Percentiles rank a stretch among this genome's conserved stretches.
These are phyloP conservation scores for Doryteuthis pealeii DNA, from an alignment of 1,140 invertebrate genomes.

Conservation along the genomic window DNA sequence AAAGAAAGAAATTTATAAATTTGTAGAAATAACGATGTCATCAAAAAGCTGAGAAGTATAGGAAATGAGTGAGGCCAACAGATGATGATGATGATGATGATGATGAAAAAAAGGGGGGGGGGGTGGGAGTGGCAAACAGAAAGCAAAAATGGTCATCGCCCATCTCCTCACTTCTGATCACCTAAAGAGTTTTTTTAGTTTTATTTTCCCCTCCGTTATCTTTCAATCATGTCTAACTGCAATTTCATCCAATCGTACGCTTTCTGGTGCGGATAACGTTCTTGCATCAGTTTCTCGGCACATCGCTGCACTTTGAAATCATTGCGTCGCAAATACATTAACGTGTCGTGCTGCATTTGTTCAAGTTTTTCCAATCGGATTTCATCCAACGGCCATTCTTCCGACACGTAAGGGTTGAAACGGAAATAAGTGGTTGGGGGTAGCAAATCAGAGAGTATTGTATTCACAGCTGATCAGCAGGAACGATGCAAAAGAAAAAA, in stretches of 20 bases:
- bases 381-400: constrained; percentile 82
- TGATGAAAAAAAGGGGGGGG: too few species aligned
- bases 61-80: too few species aligned
- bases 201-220: background rate
- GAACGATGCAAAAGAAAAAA: background rate
- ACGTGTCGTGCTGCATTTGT: constrained; percentile 64
- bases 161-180: too few species aligned
- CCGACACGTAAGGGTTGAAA: constrained; percentile 86
- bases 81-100: too few species aligned
- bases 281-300: constrained; percentile 61
- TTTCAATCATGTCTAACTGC: constrained; percentile 8
- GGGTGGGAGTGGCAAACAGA: too few species aligned
- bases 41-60: too few species aligned
- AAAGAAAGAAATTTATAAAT: too few species aligned
- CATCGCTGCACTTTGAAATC: constrained; percentile 70
- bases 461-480: constrained; percentile 65
- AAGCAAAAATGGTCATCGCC: too few species aligned
- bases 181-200: too few species aligned
- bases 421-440: constrained; percentile 79
- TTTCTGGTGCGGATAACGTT: constrained; percentile 37
- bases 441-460: constrained; percentile 78
- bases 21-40: too few species aligned
- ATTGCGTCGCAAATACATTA: constrained; percentile 77
- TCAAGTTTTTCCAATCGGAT: constrained; percentile 67
- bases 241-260: constrained; percentile 24